These are phyloP conservation scores for Volucella bombylans DNA, from an alignment of 2,888 invertebrate species.

Conservation along the genomic window DNA sequence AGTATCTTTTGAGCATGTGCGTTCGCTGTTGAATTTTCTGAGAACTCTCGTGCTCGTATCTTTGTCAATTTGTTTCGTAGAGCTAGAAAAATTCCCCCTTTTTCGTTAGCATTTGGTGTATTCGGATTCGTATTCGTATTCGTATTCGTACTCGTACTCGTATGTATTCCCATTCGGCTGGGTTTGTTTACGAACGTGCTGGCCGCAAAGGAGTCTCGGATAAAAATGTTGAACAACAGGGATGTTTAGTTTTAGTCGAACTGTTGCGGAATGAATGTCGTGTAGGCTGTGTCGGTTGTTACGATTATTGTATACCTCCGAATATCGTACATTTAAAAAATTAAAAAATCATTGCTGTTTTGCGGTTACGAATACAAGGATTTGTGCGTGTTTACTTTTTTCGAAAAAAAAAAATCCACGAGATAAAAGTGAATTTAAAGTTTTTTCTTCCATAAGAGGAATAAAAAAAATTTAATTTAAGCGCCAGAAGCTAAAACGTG, in stretches of 20 bases:
- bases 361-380: not conserved
- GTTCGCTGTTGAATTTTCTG: not conserved
- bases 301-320: not conserved
- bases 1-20: conserved; percentile 73
- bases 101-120: conserved; percentile 42
- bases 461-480: conserved; percentile 35
- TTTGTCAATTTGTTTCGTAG: conserved; percentile 27
- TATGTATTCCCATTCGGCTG: not conserved
- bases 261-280: conserved; percentile 71
- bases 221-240: conserved; percentile 71
- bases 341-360: conserved; percentile 9
- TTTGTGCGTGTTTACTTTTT: conserved; percentile 21
- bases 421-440: conserved; percentile 53
- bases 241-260: conserved; percentile 72
- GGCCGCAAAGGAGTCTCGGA: conserved; percentile 62
- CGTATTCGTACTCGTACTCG: too few species aligned
- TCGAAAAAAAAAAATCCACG: not conserved
- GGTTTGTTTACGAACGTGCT: conserved; percentile 71
- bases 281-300: conserved; percentile 30
- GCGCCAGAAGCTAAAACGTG: conserved; percentile 48
- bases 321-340: conserved; percentile 31
- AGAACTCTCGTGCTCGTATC: conserved; percentile 36
- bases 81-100: conserved; percentile 37
- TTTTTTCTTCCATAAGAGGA: not conserved
- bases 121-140: too few species aligned